A percentile compares a stretch with the other conserved stretches of the same genome.
phyloP scores from a whole-genome alignment of 2,888 invertebrate species.

The Odontothrips loti region DNA sequence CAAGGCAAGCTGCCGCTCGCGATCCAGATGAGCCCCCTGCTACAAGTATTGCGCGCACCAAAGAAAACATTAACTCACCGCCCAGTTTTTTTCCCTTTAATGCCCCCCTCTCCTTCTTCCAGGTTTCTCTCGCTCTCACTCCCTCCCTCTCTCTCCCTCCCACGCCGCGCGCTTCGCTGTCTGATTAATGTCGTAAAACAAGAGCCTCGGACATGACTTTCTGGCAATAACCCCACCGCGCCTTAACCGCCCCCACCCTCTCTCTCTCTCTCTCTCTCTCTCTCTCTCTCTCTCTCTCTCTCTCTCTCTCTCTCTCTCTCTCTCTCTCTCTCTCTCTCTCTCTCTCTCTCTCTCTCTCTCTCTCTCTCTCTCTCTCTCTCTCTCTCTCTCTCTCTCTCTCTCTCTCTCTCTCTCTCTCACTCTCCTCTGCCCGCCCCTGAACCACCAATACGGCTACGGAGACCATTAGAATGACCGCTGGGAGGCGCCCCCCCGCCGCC shows the following conservation, averaged over 20 bases:
- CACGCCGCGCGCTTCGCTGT: not conserved
- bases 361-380: not conserved
- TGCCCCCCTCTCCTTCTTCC: not conserved
- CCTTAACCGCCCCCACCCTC: not conserved
- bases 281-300: not conserved
- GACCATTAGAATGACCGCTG: constrained; percentile 22
- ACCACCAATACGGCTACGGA: constrained; percentile 21
- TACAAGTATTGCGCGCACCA: not conserved
- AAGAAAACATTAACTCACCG: constrained; percentile 5
- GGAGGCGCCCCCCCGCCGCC: not conserved
- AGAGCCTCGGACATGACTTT: constrained; percentile 24
- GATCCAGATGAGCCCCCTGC: not conserved
- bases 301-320: no score
- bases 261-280: no score
- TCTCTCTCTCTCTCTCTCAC: no score
- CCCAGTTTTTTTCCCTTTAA: not conserved
- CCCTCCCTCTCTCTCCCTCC: not conserved
- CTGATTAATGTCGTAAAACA: constrained; percentile 23
- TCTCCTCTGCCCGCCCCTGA: not conserved
- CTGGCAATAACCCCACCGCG: not conserved
- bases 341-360: not conserved
- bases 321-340: not conserved
- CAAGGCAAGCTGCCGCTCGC: not conserved
- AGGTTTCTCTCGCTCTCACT: not conserved
- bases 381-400: not conserved